Evolutionary conservation across 2,888 invertebrate species (phyloP), one percentile per base, ranked within the genome.

Genomic region (Philopedon plagiatum): DNA sequence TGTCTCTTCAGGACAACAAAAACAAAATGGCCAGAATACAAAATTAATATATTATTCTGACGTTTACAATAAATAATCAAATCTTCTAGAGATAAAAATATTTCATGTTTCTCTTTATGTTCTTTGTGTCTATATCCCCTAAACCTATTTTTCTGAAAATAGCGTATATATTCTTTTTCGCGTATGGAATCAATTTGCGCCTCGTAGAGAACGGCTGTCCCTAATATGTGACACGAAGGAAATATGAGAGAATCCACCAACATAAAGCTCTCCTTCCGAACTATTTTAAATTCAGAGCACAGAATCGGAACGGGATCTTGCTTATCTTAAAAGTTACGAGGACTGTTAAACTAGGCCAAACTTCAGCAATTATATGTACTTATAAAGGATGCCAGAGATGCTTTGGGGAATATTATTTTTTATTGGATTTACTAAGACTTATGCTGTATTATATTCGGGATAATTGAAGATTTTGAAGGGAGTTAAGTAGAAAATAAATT

Each of bases 291-390:
- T 71, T 71, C 71, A 66, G 62, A 46, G 56, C 60, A 54, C 66
- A 61, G 29, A 71, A 66, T 71, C 66, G 66, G 62, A 51, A 66
- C 61, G 66, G 62, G 66, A 54, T 71, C 71, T 65, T 71, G 71
- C 62, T 71, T 71, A 71, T 71, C 71, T 71, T 66, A 71, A 66
- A 71, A 71, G 66, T 71, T 71, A 71, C 66, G 71, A 65, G 58
- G 15, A 34, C 66, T 66, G 46, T 71, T 71, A 54, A 71, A 71
- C 71, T 71, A 46, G 65, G 65, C 60, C 71, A 71, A 71, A 71
- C 71, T 71, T 71, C 71, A 66, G 71, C 71, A 71, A 71, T 71
- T 71, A 71, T 71, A 66, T 61, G 71, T 71, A 71, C 60, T 71
- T 71, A 71, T 62, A 66, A 62, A 62, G 71, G 71, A 66, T 66